Evolutionary conservation across 2,888 invertebrate genomes (phyloP).

Genomic region (Chouioia cunea): DNA sequence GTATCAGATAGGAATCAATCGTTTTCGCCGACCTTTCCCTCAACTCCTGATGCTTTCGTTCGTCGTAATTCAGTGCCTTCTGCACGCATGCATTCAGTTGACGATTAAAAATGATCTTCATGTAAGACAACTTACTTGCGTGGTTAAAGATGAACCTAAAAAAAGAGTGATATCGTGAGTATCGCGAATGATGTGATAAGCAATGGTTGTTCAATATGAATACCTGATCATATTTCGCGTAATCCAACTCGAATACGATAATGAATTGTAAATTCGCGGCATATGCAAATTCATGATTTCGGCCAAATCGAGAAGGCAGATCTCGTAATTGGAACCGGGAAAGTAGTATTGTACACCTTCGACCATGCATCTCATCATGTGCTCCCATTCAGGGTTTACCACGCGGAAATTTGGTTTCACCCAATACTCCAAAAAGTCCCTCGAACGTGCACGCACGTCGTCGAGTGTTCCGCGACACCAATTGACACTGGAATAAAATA

Average conservation of each 20-base stretch:
- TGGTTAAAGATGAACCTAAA: conserved; percentile 53
- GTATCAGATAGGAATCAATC: conserved; percentile 13
- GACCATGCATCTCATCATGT: conserved; percentile 65
- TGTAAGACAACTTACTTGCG: conserved; percentile 41
- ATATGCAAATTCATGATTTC: conserved; percentile 57
- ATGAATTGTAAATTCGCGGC: conserved; percentile 54
- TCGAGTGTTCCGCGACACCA: conserved; percentile 64
- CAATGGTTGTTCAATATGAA: no score
- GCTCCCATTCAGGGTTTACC: conserved; percentile 65
- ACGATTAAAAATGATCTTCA: conserved; percentile 47
- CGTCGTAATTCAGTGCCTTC: conserved; percentile 49
- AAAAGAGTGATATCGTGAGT: neutral
- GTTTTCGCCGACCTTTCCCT: conserved; percentile 48
- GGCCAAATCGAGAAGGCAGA: conserved; percentile 56
- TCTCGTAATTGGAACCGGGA: conserved; percentile 57
- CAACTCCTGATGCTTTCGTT: conserved; percentile 47
- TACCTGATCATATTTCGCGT: conserved; percentile 51
- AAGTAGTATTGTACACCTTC: conserved; percentile 61
- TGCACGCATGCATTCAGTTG: conserved; percentile 44
- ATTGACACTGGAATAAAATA: conserved; percentile 58
- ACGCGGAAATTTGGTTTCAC: conserved; percentile 62
- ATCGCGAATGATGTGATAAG: neutral
- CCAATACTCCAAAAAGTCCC: conserved; percentile 58
- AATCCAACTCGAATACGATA: conserved; percentile 52
- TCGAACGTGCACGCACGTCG: conserved; percentile 58